phyloP scores from a whole-genome alignment of 2,888 invertebrate genomes.

The Leuctra nigra region DNA sequence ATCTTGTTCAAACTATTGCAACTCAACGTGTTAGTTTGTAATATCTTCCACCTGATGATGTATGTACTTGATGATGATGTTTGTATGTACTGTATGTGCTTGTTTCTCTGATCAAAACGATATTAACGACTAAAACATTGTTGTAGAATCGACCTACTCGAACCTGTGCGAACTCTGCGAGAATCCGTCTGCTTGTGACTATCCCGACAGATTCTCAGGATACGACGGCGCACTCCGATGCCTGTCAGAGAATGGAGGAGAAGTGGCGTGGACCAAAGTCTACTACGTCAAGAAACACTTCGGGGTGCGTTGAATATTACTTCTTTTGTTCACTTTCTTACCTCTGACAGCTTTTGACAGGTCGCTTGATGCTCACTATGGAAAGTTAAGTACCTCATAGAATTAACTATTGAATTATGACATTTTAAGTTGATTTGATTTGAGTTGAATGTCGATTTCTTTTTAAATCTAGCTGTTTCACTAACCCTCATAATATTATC shows the following conservation, averaged over 20 bases:
- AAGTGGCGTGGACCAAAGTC: constrained; percentile 81
- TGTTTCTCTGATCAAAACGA: too few species aligned
- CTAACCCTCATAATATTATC: too few species aligned
- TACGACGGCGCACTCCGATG: constrained; percentile 82
- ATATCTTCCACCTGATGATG: too few species aligned
- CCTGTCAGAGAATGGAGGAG: constrained; percentile 70
- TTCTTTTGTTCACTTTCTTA: not conserved
- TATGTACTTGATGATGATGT: too few species aligned
- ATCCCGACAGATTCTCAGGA: constrained; percentile 78
- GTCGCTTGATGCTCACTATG: not conserved
- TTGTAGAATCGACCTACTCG: constrained; percentile 55
- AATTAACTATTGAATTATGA: too few species aligned
- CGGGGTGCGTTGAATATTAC: constrained; percentile 49
- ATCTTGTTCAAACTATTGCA: too few species aligned
- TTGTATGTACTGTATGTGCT: too few species aligned
- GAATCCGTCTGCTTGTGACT: constrained; percentile 66
- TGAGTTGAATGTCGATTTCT: too few species aligned
- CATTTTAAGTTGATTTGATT: too few species aligned
- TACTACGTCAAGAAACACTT: constrained; percentile 74
- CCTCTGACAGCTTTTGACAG: not conserved
- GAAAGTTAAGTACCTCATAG: not conserved
- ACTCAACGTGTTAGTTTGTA: too few species aligned
- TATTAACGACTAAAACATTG: too few species aligned
- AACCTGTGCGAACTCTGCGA: constrained; percentile 73
- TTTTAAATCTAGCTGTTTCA: too few species aligned